Conservation (phyloP, 2,113 vertebrate species). For the Coryphaenoides rupestris region DNA sequence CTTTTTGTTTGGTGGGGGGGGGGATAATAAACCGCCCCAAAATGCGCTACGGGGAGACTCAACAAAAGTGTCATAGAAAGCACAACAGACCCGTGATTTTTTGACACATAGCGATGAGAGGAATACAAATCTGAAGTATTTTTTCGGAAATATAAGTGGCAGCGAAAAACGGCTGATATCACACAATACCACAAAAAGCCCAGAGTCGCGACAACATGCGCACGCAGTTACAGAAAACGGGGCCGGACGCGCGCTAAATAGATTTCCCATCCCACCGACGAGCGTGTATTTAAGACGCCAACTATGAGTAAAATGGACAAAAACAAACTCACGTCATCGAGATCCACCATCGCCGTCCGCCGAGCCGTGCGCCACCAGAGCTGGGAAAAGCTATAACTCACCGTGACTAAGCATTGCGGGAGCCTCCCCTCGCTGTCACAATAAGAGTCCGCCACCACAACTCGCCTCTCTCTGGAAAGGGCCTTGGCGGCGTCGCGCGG, state of each 20-base stretch:
- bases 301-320: slow-evolving; percentile 6
- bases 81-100: too few species aligned
- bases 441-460: slow-evolving; percentile 57
- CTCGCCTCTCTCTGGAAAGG: neutral
- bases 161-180: too few species aligned
- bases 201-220: neutral
- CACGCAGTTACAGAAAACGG: neutral
- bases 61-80: too few species aligned
- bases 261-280: too few species aligned
- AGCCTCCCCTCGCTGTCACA: slow-evolving; percentile 58
- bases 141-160: too few species aligned
- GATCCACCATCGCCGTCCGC: slow-evolving; percentile 49
- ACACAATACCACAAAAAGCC: too few species aligned
- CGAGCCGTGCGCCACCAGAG: slow-evolving; percentile 54
- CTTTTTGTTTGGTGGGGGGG: too few species aligned
- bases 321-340: slow-evolving; percentile 52
- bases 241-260: neutral
- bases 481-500: neutral
- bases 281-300: neutral
- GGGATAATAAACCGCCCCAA: too few species aligned
- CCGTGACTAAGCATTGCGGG: slow-evolving; percentile 80
- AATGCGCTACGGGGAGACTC: too few species aligned
- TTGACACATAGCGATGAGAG: too few species aligned
- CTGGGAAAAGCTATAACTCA: slow-evolving; percentile 71
- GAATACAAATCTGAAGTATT: too few species aligned